Conservation (phyloP, 2,888 invertebrate genomes). For the Ornithoptera priamus region DNA sequence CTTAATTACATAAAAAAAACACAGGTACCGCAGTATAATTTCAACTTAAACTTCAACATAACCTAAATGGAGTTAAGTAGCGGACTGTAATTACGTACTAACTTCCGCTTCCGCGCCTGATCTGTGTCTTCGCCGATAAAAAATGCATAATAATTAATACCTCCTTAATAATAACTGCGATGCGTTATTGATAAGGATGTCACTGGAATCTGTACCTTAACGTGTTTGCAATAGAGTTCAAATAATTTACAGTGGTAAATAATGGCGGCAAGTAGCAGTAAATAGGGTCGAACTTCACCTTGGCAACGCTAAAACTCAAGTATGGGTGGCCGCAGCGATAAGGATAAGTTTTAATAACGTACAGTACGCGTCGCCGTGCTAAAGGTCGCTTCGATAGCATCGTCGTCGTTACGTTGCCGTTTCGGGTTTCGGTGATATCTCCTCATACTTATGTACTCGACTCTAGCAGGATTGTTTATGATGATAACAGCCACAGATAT, state of each 20-base stretch:
- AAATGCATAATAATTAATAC: slow-evolving; percentile 19
- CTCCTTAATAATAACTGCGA: slow-evolving; percentile 12
- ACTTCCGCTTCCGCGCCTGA: slow-evolving; percentile 24
- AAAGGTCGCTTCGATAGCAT: neutral
- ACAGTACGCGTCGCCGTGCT: neutral
- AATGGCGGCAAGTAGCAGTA: neutral
- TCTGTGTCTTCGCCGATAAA: slow-evolving; percentile 6
- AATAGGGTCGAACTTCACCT: slow-evolving; percentile 11
- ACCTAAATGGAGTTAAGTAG: slow-evolving; percentile 2
- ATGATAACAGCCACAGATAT: too few species aligned
- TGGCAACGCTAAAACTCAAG: neutral
- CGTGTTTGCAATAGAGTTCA: slow-evolving; percentile 4
- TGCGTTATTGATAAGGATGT: neutral
- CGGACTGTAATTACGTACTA: neutral
- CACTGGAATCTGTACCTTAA: slow-evolving; percentile 1
- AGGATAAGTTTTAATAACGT: slow-evolving; percentile 13
- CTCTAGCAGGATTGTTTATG: too few species aligned
- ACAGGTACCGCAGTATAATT: neutral
- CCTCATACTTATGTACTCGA: too few species aligned
- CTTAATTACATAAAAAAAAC: too few species aligned
- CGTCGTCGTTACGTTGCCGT: neutral
- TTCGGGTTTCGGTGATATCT: neutral
- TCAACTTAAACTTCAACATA: neutral
- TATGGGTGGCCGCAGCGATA: slow-evolving; percentile 17
- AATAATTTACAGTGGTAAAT: neutral